Conservation (phyloP, 2,888 invertebrate genomes). For the Alcis repandata region DNA sequence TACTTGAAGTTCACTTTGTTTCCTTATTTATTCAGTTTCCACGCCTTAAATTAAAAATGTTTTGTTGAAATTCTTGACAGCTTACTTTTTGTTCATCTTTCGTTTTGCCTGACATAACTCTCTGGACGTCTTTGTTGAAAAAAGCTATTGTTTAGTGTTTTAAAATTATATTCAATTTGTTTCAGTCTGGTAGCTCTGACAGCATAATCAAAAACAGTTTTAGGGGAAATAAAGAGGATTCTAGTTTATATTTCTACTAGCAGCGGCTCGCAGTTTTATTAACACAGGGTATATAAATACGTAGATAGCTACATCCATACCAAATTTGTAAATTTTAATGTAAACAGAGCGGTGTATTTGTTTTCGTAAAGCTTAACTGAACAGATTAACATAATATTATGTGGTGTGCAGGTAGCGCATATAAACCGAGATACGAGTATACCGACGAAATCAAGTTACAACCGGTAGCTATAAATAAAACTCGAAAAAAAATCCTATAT, state of each 20-base stretch:
- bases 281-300: too few relatives aligned
- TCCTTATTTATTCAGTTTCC: constrained; percentile 23
- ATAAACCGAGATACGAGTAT: too few relatives aligned
- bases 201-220: constrained; percentile 13
- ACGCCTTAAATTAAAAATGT: constrained; percentile 12
- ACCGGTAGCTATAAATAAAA: too few relatives aligned
- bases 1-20: constrained; percentile 19
- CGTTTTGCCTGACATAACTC: neutral
- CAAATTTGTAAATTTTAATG: too few relatives aligned
- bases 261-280: too few relatives aligned
- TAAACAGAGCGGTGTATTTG: too few relatives aligned
- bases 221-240: neutral
- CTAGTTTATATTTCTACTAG: neutral
- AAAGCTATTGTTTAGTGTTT: constrained; percentile 20
- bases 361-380: too few relatives aligned
- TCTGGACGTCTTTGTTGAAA: constrained; percentile 16
- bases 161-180: constrained; percentile 22
- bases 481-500: too few relatives aligned
- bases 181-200: constrained; percentile 25
- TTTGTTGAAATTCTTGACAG: constrained; percentile 3
- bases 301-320: too few relatives aligned
- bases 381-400: too few relatives aligned
- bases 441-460: too few relatives aligned
- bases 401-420: too few relatives aligned
- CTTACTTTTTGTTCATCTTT: constrained; percentile 14